phyloP scores from a whole-genome alignment of 1,140 invertebrate genomes.

The Lutraria rhynchaena region DNA sequence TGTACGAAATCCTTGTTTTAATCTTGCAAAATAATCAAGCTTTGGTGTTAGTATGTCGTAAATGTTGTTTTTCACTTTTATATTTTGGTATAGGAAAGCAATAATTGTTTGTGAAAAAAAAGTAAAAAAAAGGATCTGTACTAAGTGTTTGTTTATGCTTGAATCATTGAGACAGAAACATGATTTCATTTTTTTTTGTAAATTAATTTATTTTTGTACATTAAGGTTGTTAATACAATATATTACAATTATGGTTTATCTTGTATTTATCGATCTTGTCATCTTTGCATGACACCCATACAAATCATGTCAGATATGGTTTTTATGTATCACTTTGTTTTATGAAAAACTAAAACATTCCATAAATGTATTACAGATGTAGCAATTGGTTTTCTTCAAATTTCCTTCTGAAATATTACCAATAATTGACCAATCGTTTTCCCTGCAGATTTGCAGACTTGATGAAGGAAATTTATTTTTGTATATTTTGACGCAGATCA shows the following conservation, averaged over 20 bases:
- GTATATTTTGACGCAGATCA: too few species aligned
- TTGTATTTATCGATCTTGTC: too few species aligned
- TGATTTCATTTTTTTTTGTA: slow-evolving; percentile 18
- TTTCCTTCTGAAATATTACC: too few species aligned
- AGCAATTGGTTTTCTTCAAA: too few species aligned
- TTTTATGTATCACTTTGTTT: too few species aligned
- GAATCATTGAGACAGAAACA: background rate
- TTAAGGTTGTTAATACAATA: slow-evolving; percentile 1
- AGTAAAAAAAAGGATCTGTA: slow-evolving; percentile 35
- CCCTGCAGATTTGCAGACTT: too few species aligned
- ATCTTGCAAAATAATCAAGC: slow-evolving; percentile 30
- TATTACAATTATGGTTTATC: slow-evolving; percentile 3
- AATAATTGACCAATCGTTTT: too few species aligned
- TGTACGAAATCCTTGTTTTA: slow-evolving; percentile 37
- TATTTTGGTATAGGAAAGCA: slow-evolving; percentile 56
- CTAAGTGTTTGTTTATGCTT: slow-evolving; percentile 19
- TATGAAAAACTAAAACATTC: too few species aligned
- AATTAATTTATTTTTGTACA: slow-evolving; percentile 45
- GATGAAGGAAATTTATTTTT: too few species aligned
- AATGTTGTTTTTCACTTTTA: slow-evolving; percentile 46
- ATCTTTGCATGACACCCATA: too few species aligned
- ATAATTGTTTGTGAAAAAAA: slow-evolving; percentile 25
- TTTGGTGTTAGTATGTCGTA: slow-evolving; percentile 29
- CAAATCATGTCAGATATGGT: too few species aligned
- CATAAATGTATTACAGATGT: too few species aligned